Base-by-base conservation (phyloP, 1,140 invertebrate genomes). In the Diabrotica virgifera region DNA sequence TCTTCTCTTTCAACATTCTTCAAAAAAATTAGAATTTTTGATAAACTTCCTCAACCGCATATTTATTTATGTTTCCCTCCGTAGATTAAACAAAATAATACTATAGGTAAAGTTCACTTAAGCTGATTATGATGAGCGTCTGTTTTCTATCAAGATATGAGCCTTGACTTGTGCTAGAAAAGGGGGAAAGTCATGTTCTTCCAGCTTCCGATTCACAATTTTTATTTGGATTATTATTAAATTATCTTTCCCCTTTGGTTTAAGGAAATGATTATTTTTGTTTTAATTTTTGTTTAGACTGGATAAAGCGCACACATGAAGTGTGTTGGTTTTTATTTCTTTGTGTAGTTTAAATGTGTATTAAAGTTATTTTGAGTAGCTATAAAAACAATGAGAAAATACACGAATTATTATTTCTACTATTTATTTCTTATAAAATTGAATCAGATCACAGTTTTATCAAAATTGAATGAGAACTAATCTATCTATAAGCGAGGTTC, bases 221-320 rank as follows among this genome's bases (percentile, higher is more conserved):
- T 57, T 57, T 57, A 57, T 57, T 57, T 57, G 36, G 8, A 57
- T 57, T 36, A 57, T 57, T 57, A 57, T 57, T 57, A 57, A 57
- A 57, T 57, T 57, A 57, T 57, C 55, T 57, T 36, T 57, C 55
- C 55, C 55, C 55, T 57, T 54, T 12, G 35, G 8, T 36, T 57
- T 57, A 36, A 12, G 36, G 36, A 57, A 57, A 36, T 36, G 55
- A 57, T 57, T 57, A 57, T 57, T 57, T 57, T 57, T 57, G 24
- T 57, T 57, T 35, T 14, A 55, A 55, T 55, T 55, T 46, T 5
- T 46, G 40, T 46, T 46, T 46, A 46, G 40, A 46, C 40, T 46
- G n/a, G 3, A 46, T 46, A 46, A 46, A 46, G n/a, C 40, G 40
- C 40, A 46, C 40, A 46, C 40, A 46, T 46, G 40, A 46, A 46